These are phyloP conservation scores for Drosophila yooni DNA, from an alignment of 2,888 invertebrate species.

Conservation along the genomic window DNA sequence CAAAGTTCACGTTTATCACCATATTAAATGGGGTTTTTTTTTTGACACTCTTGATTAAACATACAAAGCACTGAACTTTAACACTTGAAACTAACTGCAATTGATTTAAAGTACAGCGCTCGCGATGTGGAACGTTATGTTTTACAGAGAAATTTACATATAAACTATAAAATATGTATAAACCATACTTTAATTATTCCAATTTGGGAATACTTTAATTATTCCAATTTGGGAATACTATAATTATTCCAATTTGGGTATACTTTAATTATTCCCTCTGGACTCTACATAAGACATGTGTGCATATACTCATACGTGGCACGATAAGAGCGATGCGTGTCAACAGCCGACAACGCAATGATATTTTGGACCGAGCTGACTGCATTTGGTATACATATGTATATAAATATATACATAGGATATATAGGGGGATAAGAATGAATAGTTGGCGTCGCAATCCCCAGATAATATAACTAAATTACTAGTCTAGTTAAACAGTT, in stretches of 20 bases:
- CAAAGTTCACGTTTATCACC: conserved; percentile 46
- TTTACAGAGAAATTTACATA: not conserved
- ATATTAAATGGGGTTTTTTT: not conserved
- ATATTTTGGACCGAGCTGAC: conserved; percentile 21
- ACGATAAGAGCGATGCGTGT: conserved; percentile 47
- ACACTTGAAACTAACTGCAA: not conserved
- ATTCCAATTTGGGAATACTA: not conserved
- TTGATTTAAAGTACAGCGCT: not conserved
- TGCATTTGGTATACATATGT: conserved; percentile 15
- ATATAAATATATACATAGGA: not conserved
- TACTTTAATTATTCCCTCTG: not conserved
- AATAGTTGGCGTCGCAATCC: conserved; percentile 12
- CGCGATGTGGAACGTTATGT: not conserved
- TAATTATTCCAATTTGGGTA: not conserved
- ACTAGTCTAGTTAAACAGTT: not conserved
- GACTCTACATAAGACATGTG: not conserved
- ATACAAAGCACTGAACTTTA: not conserved
- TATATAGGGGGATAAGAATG: not conserved
- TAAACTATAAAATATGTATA: no score
- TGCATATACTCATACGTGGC: conserved; percentile 3
- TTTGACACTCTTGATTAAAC: conserved; percentile 18
- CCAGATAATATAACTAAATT: conserved; percentile 33
- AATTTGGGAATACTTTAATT: not conserved
- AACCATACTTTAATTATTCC: not conserved
- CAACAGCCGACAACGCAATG: conserved; percentile 53